These are phyloP conservation scores for Zaprionus davidi DNA, from an alignment of 1,140 invertebrate genomes.

Conservation along the genomic window DNA sequence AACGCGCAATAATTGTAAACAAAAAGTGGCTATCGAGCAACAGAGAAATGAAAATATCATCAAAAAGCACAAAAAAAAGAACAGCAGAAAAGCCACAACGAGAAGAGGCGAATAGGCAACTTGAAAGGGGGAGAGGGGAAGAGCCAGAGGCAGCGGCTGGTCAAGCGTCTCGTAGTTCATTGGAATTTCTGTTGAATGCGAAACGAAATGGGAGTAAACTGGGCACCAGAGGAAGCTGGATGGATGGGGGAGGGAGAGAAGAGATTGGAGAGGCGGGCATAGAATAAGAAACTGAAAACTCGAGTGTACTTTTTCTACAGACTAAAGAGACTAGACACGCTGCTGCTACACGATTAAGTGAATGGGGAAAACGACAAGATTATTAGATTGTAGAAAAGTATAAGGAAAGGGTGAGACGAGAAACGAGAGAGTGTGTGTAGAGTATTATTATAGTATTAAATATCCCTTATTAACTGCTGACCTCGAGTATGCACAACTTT, in stretches of 20 bases:
- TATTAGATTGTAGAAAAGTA: slow-evolving; percentile 4
- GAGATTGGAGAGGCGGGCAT: not conserved
- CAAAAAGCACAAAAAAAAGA: slow-evolving; percentile 16
- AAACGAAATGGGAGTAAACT: slow-evolving; percentile 39
- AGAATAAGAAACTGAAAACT: slow-evolving; percentile 27
- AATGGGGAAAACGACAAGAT: not conserved
- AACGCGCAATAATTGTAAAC: slow-evolving; percentile 36
- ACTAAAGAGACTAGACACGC: not conserved
- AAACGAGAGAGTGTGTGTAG: not conserved
- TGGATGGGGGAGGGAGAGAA: not conserved
- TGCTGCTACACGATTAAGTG: slow-evolving; percentile 1
- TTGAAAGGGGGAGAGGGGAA: not conserved
- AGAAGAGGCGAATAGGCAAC: not conserved
- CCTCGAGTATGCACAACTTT: not conserved
- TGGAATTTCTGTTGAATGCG: slow-evolving; percentile 50
- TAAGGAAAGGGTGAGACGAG: not conserved
- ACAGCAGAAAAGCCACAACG: slow-evolving; percentile 26
- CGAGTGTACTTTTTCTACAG: slow-evolving; percentile 7
- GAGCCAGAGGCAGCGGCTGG: slow-evolving; percentile 27
- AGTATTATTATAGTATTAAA: not conserved
- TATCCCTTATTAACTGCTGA: not conserved
- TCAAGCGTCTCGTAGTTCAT: slow-evolving; percentile 43
- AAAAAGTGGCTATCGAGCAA: slow-evolving; percentile 24
- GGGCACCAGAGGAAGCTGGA: slow-evolving; percentile 20
- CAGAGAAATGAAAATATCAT: slow-evolving; percentile 41